Evolutionary conservation across 2,888 invertebrate genomes (phyloP).

Genomic region (Eupithecia exiguata): DNA sequence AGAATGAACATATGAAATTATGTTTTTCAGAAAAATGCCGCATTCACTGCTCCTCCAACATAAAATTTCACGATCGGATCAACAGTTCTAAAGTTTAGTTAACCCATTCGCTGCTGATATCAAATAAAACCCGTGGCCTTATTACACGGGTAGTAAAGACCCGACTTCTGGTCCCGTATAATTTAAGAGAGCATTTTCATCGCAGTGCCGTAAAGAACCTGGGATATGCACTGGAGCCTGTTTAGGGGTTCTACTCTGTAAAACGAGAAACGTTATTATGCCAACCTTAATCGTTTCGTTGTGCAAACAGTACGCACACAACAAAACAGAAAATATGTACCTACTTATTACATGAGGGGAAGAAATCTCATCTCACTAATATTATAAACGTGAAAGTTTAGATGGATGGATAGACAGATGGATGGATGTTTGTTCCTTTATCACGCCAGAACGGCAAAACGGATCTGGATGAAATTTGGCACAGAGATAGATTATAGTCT

Average conservation of each 20-base stretch:
- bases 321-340: too few species aligned
- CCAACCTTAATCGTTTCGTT: neutral
- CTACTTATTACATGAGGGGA: too few species aligned
- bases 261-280: neutral
- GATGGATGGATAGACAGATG: too few species aligned
- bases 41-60: neutral
- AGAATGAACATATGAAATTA: too few species aligned
- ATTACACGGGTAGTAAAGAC: constrained; percentile 4
- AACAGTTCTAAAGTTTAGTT: constrained; percentile 8
- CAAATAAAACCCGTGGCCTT: constrained; percentile 5
- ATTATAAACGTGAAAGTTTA: too few species aligned
- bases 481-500: too few species aligned
- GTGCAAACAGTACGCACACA: neutral
- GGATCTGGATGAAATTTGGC: too few species aligned
- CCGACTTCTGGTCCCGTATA: neutral
- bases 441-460: too few species aligned
- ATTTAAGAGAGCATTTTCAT: constrained; percentile 8
- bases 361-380: too few species aligned
- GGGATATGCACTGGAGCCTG: constrained; percentile 3
- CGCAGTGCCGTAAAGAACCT: constrained; percentile 8
- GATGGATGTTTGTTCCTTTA: too few species aligned
- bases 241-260: constrained; percentile 1
- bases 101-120: constrained; percentile 12
- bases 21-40: neutral
- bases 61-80: neutral